Conservation (phyloP, 2,888 invertebrate species). For the Byasa hedistus region DNA sequence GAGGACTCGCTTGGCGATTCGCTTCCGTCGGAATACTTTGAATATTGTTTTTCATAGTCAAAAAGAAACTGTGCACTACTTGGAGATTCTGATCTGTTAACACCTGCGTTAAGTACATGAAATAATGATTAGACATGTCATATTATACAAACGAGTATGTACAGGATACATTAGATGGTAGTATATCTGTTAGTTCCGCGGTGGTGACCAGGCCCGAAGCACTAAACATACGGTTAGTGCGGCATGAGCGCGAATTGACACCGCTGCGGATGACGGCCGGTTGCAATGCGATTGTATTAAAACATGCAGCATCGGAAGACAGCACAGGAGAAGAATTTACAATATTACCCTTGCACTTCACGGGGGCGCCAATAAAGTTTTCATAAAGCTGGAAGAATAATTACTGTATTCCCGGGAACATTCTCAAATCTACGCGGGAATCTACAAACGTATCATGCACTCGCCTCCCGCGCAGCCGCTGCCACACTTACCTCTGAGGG, state of each 20-base stretch:
- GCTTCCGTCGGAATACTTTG: constrained; percentile 51
- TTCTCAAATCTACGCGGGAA: constrained; percentile 10
- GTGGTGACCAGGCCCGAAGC: constrained; percentile 38
- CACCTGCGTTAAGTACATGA: constrained; percentile 71
- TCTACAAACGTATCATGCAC: constrained; percentile 12
- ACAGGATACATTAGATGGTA: constrained; percentile 42
- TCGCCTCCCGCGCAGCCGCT: not conserved
- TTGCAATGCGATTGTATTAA: not conserved
- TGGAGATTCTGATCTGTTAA: constrained; percentile 66
- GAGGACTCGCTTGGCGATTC: constrained; percentile 61
- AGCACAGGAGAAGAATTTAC: not conserved
- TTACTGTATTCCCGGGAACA: constrained; percentile 4
- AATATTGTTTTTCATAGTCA: constrained; percentile 52
- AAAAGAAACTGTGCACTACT: constrained; percentile 60
- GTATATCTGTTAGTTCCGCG: constrained; percentile 40
- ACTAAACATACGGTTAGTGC: constrained; percentile 64
- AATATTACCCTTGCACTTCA: no score
- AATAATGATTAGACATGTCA: constrained; percentile 61
- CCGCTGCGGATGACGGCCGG: no score
- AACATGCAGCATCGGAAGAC: constrained; percentile 22
- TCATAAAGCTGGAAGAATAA: not conserved
- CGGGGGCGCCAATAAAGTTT: no score
- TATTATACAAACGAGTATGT: constrained; percentile 45
- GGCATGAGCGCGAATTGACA: constrained; percentile 45
- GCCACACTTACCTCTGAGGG: constrained; percentile 83